These are phyloP conservation scores for Physella acuta DNA, from an alignment of 1,140 invertebrate species.

Conservation along the genomic window DNA sequence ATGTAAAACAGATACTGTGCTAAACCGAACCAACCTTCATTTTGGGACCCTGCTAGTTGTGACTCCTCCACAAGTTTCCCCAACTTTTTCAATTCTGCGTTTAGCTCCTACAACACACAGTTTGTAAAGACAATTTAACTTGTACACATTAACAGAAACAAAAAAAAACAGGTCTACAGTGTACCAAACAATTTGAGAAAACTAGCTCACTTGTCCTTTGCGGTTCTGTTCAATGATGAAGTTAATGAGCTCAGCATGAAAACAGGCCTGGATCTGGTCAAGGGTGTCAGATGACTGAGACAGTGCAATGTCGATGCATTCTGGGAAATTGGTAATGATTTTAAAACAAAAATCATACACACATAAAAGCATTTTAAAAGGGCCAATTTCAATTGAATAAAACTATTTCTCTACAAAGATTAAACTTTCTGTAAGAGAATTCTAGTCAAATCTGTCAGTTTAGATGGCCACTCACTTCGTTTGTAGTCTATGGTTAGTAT, in stretches of 20 bases:
- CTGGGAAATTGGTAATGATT: constrained; percentile 17
- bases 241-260: constrained; percentile 49
- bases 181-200: neutral
- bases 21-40: constrained; percentile 13
- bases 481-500: constrained; percentile 3
- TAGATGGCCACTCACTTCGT: constrained; percentile 20
- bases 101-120: constrained; percentile 11
- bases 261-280: constrained; percentile 44
- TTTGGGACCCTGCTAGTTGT: neutral
- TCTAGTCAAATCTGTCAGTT: neutral
- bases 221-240: constrained; percentile 34
- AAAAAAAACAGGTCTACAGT: neutral
- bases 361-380: neutral
- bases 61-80: constrained; percentile 12
- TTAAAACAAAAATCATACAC: neutral
- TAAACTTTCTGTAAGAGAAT: no score
- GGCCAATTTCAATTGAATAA: no score
- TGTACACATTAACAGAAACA: neutral
- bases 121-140: neutral
- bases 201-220: constrained; percentile 20
- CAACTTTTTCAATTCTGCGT: neutral
- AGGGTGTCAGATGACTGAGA: constrained; percentile 20
- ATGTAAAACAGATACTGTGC: no score
- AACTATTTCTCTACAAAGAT: no score
- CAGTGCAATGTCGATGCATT: constrained; percentile 32